Evolutionary conservation across 1,140 invertebrate species (phyloP), one percentile per base, ranked within the genome.

Genomic region (Trialeurodes vaporariorum): DNA sequence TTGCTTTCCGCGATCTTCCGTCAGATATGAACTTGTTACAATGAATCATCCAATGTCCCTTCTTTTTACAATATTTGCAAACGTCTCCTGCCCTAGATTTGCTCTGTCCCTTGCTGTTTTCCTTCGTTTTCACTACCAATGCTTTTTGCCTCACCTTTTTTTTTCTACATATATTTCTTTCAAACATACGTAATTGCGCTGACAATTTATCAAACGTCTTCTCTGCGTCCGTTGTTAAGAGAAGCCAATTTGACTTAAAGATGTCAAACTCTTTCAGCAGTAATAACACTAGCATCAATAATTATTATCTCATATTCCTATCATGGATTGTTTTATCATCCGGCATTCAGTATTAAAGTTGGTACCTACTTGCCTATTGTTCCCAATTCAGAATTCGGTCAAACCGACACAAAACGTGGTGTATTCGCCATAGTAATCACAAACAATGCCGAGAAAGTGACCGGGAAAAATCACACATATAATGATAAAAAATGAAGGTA

Each of bases 1-100:
- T 22, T 61, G 25, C 60, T 61, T 11, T 61, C 22, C 60, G n/a
- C 34, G 72, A 71, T 68, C 62, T 63, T 63, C 71, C 73, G 63
- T 74, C 72, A 63, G 68, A 67, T 59, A 75, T 73, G 72, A 72
- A 75, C 67, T 74, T 72, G 66, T 66, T 64, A 66, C 71, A 74
- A 49, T 70, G 63, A 17, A 59, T 65, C 11, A 74, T 63, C 68
- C 72, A 73, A 67, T 75, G 71, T 13, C 73, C 73, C 22, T 12
- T 65, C 25, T 34, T n/a, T n/a, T n/a, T n/a, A n/a, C n/a, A n/a
- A n/a, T n/a, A 64, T 65, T 11, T 27, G 58, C 25, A 49, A 49
- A 49, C 5, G 17, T 49, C 34, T 49, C 34, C 34, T 49, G 17
- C 34, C 17, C 17, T 49, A 9, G 34, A 17, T 5, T 49, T 49